Conservation (phyloP, 2,888 invertebrate species). For the Morinoia aosen region DNA sequence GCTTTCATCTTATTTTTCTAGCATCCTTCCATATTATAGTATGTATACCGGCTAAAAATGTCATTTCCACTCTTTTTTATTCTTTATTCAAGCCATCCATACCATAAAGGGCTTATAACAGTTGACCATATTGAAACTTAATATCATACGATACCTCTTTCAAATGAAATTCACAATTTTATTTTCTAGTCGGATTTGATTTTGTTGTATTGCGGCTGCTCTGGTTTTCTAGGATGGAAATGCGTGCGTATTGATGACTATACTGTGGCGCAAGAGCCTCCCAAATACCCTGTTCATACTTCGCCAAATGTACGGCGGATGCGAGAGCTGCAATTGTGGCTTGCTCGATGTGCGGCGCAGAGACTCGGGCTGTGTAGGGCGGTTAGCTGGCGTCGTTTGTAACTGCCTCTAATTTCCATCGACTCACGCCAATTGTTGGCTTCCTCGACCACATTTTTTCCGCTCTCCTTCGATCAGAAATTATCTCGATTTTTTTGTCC, state of each 20-base stretch:
- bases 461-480: not conserved
- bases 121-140: no score
- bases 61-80: no score
- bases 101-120: no score
- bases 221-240: not conserved
- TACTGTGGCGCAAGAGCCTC: not conserved
- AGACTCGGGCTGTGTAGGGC: not conserved
- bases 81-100: no score
- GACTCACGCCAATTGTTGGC: constrained; percentile 14
- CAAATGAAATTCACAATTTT: no score
- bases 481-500: constrained; percentile 12
- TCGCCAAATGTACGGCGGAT: not conserved
- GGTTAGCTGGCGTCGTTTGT: not conserved
- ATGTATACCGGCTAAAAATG: no score
- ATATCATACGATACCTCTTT: no score
- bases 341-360: not conserved
- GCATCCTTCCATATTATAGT: no score
- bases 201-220: not conserved
- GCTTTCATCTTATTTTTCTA: no score
- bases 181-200: no score
- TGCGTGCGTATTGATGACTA: not conserved
- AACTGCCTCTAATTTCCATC: constrained; percentile 31
- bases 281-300: not conserved
- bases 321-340: not conserved
- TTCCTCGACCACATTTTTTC: not conserved